Base-by-base conservation (phyloP, 2,888 invertebrate species). In the Trissoscelio sp. region DNA sequence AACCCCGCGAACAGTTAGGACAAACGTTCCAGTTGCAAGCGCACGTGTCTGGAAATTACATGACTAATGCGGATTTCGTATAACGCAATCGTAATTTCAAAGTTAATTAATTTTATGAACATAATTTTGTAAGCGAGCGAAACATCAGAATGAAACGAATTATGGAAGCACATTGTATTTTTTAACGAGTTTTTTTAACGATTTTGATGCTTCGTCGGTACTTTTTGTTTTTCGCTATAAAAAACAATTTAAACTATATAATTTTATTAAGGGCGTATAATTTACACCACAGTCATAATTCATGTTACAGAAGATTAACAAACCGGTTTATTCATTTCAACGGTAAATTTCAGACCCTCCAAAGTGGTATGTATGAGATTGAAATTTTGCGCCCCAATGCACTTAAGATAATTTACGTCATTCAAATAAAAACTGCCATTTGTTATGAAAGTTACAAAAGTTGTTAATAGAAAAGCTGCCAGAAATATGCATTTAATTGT, bases 321-420 rank as follows among this genome's bases (percentile, higher is more conserved):
- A 34, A 28, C 20, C 18, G 16, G 48, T 48, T 22, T 57, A 66
- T 72, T 62, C 42, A 72, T 58, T 66, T 64, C 24, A 24, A 51
- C 57, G 14, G 39, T 46, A 42, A 58, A 66, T 46, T 66, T 55
- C 14, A 16, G 31, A 28, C 31, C 20, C 20, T 48, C 24, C 44
- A 11, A 55, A 75, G 66, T 55, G 14, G 62, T 55, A 18, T 20
- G 9, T 9, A 51, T 34, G 44, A 34, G 55, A 62, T 62, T 62
- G 55, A 62, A 73, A 55, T 34, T 44, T 53, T 60, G 22, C 22
- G 72, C 62, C 44, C 44, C 22, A 42, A 42, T 18, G 31, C 51
- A 62, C 62, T 73, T 62, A 62, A 73, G 62, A 70, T 46, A 39
- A 70, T 70, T 48, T 34, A 70, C 58, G 48, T 58, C 58, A 48